Evolutionary conservation across 37 sponge, comb jelly and placozoan genomes (phyloP).

Genomic region (Eunapius fragilis): DNA sequence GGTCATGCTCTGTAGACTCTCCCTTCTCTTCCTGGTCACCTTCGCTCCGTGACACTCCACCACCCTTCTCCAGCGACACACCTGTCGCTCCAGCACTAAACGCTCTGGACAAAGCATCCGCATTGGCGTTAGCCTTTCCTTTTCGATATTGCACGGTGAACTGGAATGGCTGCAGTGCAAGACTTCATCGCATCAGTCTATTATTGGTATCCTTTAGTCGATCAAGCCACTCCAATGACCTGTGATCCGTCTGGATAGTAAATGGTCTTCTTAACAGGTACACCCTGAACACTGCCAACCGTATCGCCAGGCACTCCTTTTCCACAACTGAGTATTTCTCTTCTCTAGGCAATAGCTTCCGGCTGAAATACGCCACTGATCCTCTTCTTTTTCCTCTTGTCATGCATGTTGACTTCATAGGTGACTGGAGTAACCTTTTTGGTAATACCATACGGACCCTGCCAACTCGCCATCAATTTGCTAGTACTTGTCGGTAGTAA

Average conservation of each 20-base stretch:
- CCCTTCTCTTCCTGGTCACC: not conserved
- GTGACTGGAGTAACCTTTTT: conserved; percentile 9
- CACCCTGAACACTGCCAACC: conserved; percentile 29
- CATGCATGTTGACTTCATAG: conserved; percentile 38
- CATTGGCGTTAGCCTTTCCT: not conserved
- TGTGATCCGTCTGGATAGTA: conserved; percentile 36
- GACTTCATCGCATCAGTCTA: conserved; percentile 38
- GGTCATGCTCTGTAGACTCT: not conserved
- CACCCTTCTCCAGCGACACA: conserved; percentile 44
- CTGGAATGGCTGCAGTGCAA: conserved; percentile 31
- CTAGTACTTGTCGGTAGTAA: conserved; percentile 31
- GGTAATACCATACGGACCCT: conserved; percentile 33
- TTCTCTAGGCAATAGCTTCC: conserved; percentile 54
- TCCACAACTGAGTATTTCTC: conserved; percentile 29
- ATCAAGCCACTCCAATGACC: conserved; percentile 42
- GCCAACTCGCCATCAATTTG: conserved; percentile 32
- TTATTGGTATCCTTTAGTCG: conserved; percentile 35
- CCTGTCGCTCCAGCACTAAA: not conserved
- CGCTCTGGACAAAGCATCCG: not conserved
- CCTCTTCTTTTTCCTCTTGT: conserved; percentile 29
- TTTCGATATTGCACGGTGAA: conserved; percentile 27
- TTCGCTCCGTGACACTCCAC: conserved; percentile 26
- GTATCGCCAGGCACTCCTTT: conserved; percentile 49
- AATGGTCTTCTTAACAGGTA: conserved; percentile 44
- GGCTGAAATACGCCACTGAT: conserved; percentile 38